Base-by-base conservation (phyloP, 2,888 invertebrate species). In the Dorcus parallelipipedus region DNA sequence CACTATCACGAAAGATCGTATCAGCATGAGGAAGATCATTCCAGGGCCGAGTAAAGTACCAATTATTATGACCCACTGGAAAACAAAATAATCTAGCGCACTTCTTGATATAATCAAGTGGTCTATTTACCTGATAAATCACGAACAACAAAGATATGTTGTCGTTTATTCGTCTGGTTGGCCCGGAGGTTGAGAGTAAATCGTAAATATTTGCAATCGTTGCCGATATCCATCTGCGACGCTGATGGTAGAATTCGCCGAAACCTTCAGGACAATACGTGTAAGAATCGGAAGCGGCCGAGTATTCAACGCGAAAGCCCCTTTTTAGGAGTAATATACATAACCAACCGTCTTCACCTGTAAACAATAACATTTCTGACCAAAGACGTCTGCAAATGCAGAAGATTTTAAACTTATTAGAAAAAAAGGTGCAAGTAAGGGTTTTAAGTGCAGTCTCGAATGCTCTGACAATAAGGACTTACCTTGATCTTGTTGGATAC, bases 171-270 rank as follows among this genome's bases (percentile, higher is more conserved):
- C 84, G 81, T 20, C 94, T 87, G 2, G 94, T 93, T 60, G 85
- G 83, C 67, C 89, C 87, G 63, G 90, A 88, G 73, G 93, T 90
- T 9, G 83, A 81, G 0, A 95, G 80, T 57, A 97, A 81, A 78
- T 97, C 97, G 65, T 95, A 82, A 68, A 97, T 95, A 75, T 97
- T 97, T 38, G 95, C 96, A 76, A 95, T 90, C 0, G 97, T 97
- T 1, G 97, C 97, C 1, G 97, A 96, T 60, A 95, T 93, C 97
- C 97, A 97, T 42, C 97, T 86, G 9, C 97, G 85, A 9, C 97
- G 85, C 77, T 97, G 97, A 78, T 95, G 94, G 79, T 89, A 97
- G 80, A 97, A 97, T 77, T 96, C 96, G 65, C 87, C 87, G 77
- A 97, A 97, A 14, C 84, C 85, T 79, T 97, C 96, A 0, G 97